These are phyloP conservation scores for Zapus hudsonius DNA, from an alignment of 2,113 vertebrate species.

Conservation along the genomic window DNA sequence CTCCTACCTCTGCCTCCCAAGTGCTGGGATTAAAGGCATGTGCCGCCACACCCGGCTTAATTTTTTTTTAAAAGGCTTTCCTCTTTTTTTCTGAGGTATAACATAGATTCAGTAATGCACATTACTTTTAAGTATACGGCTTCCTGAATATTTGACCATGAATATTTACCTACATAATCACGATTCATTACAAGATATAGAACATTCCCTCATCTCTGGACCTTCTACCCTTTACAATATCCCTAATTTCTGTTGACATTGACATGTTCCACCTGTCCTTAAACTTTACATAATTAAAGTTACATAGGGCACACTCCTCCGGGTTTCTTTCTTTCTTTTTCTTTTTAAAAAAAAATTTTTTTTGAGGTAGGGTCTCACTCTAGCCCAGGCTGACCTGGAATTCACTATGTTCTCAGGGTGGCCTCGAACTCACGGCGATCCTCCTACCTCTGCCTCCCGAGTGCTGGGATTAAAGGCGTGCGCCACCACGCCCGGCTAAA, in stretches of 20 bases:
- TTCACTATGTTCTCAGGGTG: too few species aligned
- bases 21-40: too few species aligned
- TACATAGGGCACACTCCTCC: background rate
- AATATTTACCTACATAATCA: background rate
- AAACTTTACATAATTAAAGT: background rate
- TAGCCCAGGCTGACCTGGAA: too few species aligned
- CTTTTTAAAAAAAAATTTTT: too few species aligned
- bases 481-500: background rate
- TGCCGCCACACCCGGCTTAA: too few species aligned
- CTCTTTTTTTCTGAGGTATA: background rate
- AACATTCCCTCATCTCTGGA: background rate
- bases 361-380: background rate
- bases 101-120: background rate
- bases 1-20: too few species aligned
- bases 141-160: background rate
- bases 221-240: background rate
- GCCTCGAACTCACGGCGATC: too few species aligned
- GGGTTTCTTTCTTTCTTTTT: background rate
- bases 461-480: too few species aligned
- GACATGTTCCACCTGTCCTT: conserved; percentile 10
- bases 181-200: background rate
- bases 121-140: background rate
- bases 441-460: too few species aligned
- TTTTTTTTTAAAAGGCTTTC: background rate
- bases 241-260: too few species aligned